Evolutionary conservation across 2,113 vertebrate genomes (phyloP), one percentile per base, ranked within the genome.

Genomic region (Lycaon pictus): DNA sequence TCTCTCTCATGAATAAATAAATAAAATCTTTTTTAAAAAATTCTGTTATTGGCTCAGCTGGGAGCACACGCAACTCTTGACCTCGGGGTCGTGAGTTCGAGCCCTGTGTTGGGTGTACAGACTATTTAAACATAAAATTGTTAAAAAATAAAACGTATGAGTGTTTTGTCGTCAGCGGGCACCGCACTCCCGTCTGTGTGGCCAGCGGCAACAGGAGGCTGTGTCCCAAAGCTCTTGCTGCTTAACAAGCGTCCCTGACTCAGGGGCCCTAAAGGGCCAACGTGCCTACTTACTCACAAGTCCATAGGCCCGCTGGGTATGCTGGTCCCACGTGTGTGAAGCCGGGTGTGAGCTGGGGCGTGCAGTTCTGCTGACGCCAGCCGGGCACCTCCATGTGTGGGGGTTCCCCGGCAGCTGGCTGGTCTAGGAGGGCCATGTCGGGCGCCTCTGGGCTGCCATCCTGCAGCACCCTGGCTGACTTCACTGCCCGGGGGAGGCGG

Each of bases 201-300:
- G 27, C 29, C 19, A 7, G 56, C 27, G 16, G 8, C 9, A 0
- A 56, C 1, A 29, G 29, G 32, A 0, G 0, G 20, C 0, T 0
- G 0, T 15, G 9, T n/a, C 20, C 0, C 1, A 20, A 2, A 55
- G 60, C 51, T 5, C 23, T 2, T 53, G 11, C 89, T 13, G 17
- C 2, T 0, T 35, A 35, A 76, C 53, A 29, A 35, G n/a, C 17
- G 10, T 7, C 55, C n/a, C 55, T 5, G 0, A 27, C 5, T 53
- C 17, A 4, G 63, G 5, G 23, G 3, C 29, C 11, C 29, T 7
- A 37, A 58, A 32, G 0, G 0, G 32, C 1, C 29, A 10, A 1
- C 2, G 2, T 32, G 19, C 3, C 7, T 7, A 35, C 7, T 7
- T 4, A 27, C 53, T 58, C 71, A 51, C 11, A 4, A 11, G 32